Percentiles rank a stretch among this genome's conserved stretches.
Conservation (phyloP, 2,888 invertebrate genomes). For the Brachypterus glaber region DNA sequence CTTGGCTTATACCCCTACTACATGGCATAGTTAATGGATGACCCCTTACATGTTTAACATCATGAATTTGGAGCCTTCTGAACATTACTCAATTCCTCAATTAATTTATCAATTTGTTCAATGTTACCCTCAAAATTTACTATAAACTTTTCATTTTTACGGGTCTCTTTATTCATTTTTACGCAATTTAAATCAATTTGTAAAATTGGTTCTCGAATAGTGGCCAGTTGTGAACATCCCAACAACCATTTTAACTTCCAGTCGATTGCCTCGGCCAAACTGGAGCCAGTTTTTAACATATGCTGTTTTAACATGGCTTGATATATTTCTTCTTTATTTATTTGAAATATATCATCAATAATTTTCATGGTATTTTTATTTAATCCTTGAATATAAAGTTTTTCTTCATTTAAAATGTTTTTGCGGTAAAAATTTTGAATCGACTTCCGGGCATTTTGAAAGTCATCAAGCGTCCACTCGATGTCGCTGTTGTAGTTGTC, state of each 20-base stretch:
- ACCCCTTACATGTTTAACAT: too few relatives aligned
- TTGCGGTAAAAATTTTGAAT: slow-evolving; percentile 33
- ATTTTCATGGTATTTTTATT: slow-evolving; percentile 19
- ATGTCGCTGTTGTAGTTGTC: slow-evolving; percentile 32
- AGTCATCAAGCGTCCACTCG: slow-evolving; percentile 35
- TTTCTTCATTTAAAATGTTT: slow-evolving; percentile 22
- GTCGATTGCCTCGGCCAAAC: slow-evolving; percentile 42
- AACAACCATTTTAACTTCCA: slow-evolving; percentile 47
- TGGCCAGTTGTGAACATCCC: slow-evolving; percentile 44
- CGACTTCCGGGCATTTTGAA: slow-evolving; percentile 24
- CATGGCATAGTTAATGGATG: too few relatives aligned
- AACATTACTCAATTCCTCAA: slow-evolving; percentile 26
- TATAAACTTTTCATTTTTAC: slow-evolving; percentile 14
- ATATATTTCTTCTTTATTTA: slow-evolving; percentile 33
- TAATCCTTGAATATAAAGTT: slow-evolving; percentile 22
- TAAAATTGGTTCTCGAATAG: slow-evolving; percentile 41
- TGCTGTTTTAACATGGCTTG: slow-evolving; percentile 28
- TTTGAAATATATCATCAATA: slow-evolving; percentile 31
- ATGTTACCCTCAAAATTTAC: slow-evolving; percentile 37
- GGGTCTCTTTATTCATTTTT: slow-evolving; percentile 15
- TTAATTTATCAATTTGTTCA: slow-evolving; percentile 31
- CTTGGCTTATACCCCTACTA: too few relatives aligned
- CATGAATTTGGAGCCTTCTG: too few relatives aligned
- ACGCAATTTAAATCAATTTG: slow-evolving; percentile 41
- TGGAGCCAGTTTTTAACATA: slow-evolving; percentile 32